Percentiles rank a stretch among this genome's conserved stretches.
These are phyloP conservation scores for Typhlichthys subterraneus DNA, from an alignment of 2,797 vertebrate genomes.

Conservation along the genomic window DNA sequence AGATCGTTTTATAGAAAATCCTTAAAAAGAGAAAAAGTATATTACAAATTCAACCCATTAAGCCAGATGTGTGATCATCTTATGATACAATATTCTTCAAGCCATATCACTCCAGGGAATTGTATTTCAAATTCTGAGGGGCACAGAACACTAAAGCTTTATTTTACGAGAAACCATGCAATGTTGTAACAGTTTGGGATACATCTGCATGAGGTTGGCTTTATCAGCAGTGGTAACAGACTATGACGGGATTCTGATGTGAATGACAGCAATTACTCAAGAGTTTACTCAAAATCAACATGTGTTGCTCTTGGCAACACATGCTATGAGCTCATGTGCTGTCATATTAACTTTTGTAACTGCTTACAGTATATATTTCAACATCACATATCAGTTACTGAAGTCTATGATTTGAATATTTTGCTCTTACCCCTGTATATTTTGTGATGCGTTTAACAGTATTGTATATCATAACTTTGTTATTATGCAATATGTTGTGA, in stretches of 20 bases:
- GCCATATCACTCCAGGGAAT: neutral
- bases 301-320: no score
- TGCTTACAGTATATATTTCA: no score
- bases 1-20: no score
- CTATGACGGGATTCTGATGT: slow-evolving; percentile 9
- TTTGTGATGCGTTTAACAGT: no score
- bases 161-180: slow-evolving; percentile 34
- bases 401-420: no score
- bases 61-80: neutral
- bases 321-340: no score
- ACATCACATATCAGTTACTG: no score
- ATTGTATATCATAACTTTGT: neutral
- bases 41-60: neutral
- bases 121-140: neutral
- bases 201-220: slow-evolving; percentile 16
- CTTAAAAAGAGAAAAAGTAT: no score
- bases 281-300: no score
- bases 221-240: slow-evolving; percentile 17
- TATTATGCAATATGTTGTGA: neutral
- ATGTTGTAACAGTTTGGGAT: slow-evolving; percentile 8
- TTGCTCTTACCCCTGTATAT: no score
- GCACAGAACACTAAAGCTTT: slow-evolving; percentile 10
- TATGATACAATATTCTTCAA: neutral
- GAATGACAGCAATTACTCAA: slow-evolving; percentile 6
- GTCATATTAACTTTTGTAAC: no score